Percentiles rank a stretch among this genome's conserved stretches.
Conservation (phyloP, 2,888 invertebrate genomes). For the Busseola fusca region DNA sequence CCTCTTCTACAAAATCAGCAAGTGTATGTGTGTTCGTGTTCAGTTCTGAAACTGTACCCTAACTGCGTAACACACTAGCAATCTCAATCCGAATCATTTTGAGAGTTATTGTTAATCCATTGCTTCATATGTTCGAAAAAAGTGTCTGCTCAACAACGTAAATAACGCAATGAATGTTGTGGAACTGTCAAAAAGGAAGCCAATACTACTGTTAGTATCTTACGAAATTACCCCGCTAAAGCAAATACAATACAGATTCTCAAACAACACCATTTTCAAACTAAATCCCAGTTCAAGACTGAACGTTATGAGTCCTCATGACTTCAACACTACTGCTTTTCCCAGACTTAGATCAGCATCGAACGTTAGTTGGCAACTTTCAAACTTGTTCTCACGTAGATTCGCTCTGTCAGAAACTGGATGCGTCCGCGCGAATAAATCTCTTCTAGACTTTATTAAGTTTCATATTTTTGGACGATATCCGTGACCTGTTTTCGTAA, state of each 20-base stretch:
- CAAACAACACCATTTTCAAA: background rate
- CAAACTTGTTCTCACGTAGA: constrained; percentile 62
- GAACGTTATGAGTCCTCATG: background rate
- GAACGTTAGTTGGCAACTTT: constrained; percentile 47
- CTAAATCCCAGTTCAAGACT: constrained; percentile 1
- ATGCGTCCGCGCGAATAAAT: constrained; percentile 68
- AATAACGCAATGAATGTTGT: no score
- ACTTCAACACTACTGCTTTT: constrained; percentile 6
- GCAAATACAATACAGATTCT: background rate
- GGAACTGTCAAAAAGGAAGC: no score
- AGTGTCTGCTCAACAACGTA: no score
- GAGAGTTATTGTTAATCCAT: no score
- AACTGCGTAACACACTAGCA: no score
- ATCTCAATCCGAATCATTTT: no score
- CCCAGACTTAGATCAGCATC: constrained; percentile 9
- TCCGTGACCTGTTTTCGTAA: constrained; percentile 64
- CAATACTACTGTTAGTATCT: no score
- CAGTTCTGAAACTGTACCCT: no score
- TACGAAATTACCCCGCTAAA: background rate
- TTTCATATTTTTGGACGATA: constrained; percentile 64
- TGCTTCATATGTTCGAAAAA: no score
- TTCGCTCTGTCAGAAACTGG: constrained; percentile 50
- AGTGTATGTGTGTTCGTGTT: no score
- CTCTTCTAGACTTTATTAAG: constrained; percentile 67
- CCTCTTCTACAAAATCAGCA: background rate